Evolutionary conservation across 2,113 vertebrate species (phyloP).

Genomic region (Gymnarchus niloticus): DNA sequence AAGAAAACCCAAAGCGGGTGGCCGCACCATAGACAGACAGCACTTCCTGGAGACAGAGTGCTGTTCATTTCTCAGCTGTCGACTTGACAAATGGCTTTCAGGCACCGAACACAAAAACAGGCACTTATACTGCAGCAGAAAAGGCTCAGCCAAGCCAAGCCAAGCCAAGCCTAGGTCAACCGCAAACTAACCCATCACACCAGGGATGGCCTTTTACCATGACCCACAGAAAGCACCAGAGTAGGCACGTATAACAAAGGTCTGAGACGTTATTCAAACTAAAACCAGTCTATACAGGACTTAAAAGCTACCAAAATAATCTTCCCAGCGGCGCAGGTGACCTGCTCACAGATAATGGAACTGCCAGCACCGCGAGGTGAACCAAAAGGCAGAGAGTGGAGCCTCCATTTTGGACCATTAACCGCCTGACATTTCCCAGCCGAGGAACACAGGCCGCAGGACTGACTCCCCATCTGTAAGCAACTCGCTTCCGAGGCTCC

Average conservation of each 20-base stretch:
- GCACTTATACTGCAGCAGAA: not conserved
- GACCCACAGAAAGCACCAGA: not conserved
- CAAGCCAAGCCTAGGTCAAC: not conserved
- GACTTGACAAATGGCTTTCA: not conserved
- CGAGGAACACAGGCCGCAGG: not conserved
- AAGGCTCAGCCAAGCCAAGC: not conserved
- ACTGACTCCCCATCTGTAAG: not conserved
- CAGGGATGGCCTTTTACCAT: not conserved
- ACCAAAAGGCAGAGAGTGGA: not conserved
- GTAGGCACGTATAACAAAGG: not conserved
- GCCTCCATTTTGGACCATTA: not conserved
- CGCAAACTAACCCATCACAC: not conserved
- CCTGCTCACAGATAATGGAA: not conserved
- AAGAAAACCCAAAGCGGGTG: not conserved
- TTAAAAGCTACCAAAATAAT: no score
- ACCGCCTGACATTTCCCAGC: not conserved
- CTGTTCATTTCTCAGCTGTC: slow-evolving; percentile 1
- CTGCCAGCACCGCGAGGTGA: not conserved
- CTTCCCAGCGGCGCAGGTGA: no score
- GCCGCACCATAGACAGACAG: not conserved
- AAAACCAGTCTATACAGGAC: no score
- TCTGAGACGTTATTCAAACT: not conserved
- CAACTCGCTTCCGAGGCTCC: not conserved
- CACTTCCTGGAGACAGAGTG: not conserved
- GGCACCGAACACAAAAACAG: not conserved